These are phyloP conservation scores for Pseudotriccus pelzelni DNA, from an alignment of 2,797 vertebrate species.

Conservation along the genomic window DNA sequence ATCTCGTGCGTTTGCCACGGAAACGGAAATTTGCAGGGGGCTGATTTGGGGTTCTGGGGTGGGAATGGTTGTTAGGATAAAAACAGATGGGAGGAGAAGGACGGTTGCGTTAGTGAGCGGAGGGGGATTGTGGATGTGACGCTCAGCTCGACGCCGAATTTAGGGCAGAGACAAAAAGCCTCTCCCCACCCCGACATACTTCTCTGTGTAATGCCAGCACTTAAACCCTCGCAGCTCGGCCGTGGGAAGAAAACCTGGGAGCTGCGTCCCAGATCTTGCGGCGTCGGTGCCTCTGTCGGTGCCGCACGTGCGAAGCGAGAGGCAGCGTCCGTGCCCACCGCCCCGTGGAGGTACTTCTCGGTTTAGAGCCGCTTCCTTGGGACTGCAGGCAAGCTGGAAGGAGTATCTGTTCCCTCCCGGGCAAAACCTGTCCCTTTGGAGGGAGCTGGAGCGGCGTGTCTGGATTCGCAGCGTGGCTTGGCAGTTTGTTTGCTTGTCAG, in stretches of 20 bases:
- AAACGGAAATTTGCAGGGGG: accelerated
- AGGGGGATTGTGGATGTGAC: not conserved
- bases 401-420: not conserved
- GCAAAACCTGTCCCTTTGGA: not conserved
- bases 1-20: accelerated
- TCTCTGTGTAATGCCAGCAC: accelerated
- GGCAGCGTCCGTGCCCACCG: accelerated
- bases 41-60: not conserved
- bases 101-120: accelerated
- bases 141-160: not conserved
- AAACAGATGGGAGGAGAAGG: not conserved
- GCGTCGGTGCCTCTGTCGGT: accelerated
- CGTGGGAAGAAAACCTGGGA: not conserved
- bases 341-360: accelerated
- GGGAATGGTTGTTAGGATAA: not conserved
- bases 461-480: accelerated
- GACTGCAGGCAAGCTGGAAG: accelerated
- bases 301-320: accelerated
- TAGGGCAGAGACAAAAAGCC: not conserved
- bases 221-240: accelerated
- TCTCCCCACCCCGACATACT: accelerated
- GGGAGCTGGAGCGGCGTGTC: not conserved
- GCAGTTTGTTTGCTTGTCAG: not conserved
- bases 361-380: not conserved
- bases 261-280: accelerated